A percentile compares a stretch with the other conserved stretches of the same genome.
Conservation (phyloP, 2,888 invertebrate species). For the Pseudeuparius sepicola region DNA sequence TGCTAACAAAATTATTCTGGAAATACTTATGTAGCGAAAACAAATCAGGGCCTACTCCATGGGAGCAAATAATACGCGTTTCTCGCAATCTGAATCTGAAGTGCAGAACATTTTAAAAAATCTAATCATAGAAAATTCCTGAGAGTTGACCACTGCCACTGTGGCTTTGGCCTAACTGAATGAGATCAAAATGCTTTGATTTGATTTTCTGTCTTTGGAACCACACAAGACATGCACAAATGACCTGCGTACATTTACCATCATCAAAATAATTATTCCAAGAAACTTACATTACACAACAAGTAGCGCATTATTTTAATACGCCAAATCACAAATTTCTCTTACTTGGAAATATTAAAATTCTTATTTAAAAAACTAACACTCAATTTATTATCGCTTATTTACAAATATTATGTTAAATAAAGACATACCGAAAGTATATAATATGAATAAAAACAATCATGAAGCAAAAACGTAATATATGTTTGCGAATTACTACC, state of each 20-base stretch:
- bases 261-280: no score
- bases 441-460: constrained; percentile 26
- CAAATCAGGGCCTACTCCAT: constrained; percentile 10
- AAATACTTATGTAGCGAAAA: background rate
- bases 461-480: constrained; percentile 29
- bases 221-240: constrained; percentile 32
- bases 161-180: constrained; percentile 27
- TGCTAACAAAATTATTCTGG: no score
- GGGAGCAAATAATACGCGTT: constrained; percentile 10
- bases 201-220: constrained; percentile 40
- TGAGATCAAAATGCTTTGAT: constrained; percentile 41
- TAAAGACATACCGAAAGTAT: constrained; percentile 37
- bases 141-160: constrained; percentile 32
- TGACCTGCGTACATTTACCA: constrained; percentile 33
- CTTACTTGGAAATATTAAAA: constrained; percentile 14
- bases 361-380: constrained; percentile 27
- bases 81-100: constrained; percentile 1
- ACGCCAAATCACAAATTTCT: no score
- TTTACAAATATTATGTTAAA: constrained; percentile 27
- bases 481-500: constrained; percentile 21
- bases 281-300: no score
- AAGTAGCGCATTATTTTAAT: no score
- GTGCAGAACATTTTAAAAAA: constrained; percentile 21
- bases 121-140: constrained; percentile 36
- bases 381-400: constrained; percentile 25